These are phyloP conservation scores for Nylanderia fulva DNA, from an alignment of 1,140 invertebrate species.

Conservation along the genomic window DNA sequence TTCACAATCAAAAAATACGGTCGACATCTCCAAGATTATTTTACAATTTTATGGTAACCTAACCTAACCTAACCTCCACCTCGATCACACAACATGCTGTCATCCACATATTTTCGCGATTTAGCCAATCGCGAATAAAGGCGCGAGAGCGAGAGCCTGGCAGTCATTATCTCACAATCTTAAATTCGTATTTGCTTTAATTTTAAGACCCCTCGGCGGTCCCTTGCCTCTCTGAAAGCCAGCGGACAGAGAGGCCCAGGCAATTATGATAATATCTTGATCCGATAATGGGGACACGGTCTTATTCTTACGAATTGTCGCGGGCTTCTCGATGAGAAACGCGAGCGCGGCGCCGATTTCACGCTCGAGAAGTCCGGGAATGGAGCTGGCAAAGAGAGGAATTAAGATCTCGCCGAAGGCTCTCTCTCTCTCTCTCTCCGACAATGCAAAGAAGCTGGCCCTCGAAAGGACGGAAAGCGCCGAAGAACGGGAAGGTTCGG, in stretches of 20 bases:
- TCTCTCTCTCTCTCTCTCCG: conserved; percentile 64
- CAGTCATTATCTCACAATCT: conserved; percentile 49
- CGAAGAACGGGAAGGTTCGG: too few species aligned
- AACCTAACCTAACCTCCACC: too few species aligned
- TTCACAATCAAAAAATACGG: not conserved
- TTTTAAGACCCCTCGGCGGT: conserved; percentile 62
- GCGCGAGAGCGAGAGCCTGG: not conserved
- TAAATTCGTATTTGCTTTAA: conserved; percentile 70
- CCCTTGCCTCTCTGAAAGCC: conserved; percentile 33
- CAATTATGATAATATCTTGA: conserved; percentile 77
- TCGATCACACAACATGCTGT: not conserved
- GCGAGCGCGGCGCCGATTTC: conserved; percentile 65
- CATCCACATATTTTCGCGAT: not conserved
- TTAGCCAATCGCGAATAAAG: not conserved
- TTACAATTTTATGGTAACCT: too few species aligned
- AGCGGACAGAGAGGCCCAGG: conserved; percentile 58
- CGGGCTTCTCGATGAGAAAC: conserved; percentile 57
- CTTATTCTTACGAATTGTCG: conserved; percentile 75
- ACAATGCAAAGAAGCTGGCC: conserved; percentile 70
- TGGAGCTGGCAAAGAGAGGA: conserved; percentile 73
- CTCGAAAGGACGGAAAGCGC: conserved; percentile 12
- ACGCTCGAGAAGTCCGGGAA: conserved; percentile 73
- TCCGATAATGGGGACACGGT: conserved; percentile 75
- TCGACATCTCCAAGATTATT: too few species aligned
- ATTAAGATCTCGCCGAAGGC: conserved; percentile 73